Conservation (phyloP, 1,140 invertebrate species). For the Linepithema humile region DNA sequence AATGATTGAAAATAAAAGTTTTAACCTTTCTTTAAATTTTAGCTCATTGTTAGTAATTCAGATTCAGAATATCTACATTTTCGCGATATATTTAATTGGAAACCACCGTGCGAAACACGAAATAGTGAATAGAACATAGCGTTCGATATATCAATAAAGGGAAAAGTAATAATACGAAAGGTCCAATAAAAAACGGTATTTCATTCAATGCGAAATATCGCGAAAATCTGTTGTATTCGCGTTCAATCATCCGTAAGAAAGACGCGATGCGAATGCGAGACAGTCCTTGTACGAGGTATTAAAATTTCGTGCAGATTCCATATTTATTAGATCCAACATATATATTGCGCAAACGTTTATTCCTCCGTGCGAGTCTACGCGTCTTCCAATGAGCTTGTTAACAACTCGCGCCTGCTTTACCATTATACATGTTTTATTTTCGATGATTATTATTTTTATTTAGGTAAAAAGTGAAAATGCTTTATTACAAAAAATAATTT, state of each 20-base stretch:
- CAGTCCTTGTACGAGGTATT: slow-evolving; percentile 58
- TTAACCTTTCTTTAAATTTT: not conserved
- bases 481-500: too few relatives aligned
- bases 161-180: slow-evolving; percentile 43
- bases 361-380: not conserved
- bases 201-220: slow-evolving; percentile 34
- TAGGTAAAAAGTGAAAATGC: too few relatives aligned
- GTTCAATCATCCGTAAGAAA: slow-evolving; percentile 61
- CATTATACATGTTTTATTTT: not conserved
- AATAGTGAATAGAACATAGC: slow-evolving; percentile 49
- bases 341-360: not conserved
- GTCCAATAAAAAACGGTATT: slow-evolving; percentile 45
- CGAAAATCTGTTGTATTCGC: slow-evolving; percentile 65
- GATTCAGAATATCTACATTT: slow-evolving; percentile 32
- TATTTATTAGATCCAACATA: slow-evolving; percentile 1
- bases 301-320: slow-evolving; percentile 55
- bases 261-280: slow-evolving; percentile 45
- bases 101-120: slow-evolving; percentile 6
- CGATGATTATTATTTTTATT: not conserved
- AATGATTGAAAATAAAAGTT: not conserved
- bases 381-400: not conserved
- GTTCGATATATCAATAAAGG: slow-evolving; percentile 63
- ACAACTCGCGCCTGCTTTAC: slow-evolving; percentile 6
- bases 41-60: not conserved
- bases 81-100: slow-evolving; percentile 35